Conservation (phyloP, 2,888 invertebrate genomes). For the Acheta domesticus region DNA sequence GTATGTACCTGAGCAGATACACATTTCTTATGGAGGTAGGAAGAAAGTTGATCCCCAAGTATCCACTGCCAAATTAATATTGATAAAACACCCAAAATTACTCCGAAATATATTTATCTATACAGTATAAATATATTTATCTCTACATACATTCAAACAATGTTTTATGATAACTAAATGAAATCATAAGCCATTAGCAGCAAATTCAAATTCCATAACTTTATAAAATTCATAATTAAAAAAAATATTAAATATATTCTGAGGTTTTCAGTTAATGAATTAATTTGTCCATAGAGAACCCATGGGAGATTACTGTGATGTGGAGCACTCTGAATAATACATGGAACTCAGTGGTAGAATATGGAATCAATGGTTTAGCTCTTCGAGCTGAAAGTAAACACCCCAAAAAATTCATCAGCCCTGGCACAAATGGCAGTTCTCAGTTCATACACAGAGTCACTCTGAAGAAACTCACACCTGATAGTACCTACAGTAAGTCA, state of each 20-base stretch:
- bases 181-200: too few species aligned
- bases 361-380: constrained; percentile 62
- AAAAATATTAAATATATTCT: too few species aligned
- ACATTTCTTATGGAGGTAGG: constrained; percentile 63
- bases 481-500: constrained; percentile 60
- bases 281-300: constrained; percentile 51
- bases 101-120: too few species aligned
- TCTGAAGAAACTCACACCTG: constrained; percentile 58
- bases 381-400: constrained; percentile 46
- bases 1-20: constrained; percentile 66
- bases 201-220: too few species aligned
- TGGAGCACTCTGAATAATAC: constrained; percentile 77
- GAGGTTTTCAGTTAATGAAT: too few species aligned
- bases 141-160: too few species aligned
- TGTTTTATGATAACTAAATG: too few species aligned
- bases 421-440: constrained; percentile 51
- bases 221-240: too few species aligned
- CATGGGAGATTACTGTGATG: constrained; percentile 70
- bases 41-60: neutral
- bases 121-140: too few species aligned
- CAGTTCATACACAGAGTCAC: constrained; percentile 78
- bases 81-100: too few species aligned
- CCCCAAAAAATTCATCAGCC: constrained; percentile 11
- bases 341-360: constrained; percentile 66
- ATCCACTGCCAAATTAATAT: neutral